These are phyloP conservation scores for Branchellion lobata DNA, from an alignment of 2,888 invertebrate species.

Conservation along the genomic window DNA sequence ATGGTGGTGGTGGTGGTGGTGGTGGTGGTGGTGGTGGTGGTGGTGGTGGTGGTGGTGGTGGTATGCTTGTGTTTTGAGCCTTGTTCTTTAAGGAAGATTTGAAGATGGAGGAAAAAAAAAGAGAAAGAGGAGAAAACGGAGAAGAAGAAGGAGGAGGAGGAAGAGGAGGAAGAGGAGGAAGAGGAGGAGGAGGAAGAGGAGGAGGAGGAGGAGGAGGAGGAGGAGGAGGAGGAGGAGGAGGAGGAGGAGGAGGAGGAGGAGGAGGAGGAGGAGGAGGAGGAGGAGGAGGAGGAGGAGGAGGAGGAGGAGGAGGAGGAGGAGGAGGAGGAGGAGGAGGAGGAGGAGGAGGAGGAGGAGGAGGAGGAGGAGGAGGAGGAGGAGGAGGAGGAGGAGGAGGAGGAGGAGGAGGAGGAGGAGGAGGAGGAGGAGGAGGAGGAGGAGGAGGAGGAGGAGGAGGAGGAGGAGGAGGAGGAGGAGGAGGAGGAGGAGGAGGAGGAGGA, in stretches of 20 bases:
- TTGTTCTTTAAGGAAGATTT: background rate
- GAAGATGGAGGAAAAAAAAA: background rate
- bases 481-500: too few relatives aligned
- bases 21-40: background rate
- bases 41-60: constrained; percentile 8
- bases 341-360: background rate
- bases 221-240: background rate
- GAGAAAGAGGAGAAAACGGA: constrained; percentile 10
- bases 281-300: background rate
- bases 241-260: background rate
- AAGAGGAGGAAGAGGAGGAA: constrained; percentile 6
- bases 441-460: too few relatives aligned
- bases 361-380: constrained; percentile 7
- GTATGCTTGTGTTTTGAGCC: background rate
- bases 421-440: too few relatives aligned
- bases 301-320: background rate
- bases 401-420: background rate
- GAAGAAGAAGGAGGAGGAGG: background rate
- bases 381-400: background rate
- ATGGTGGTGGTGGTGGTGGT: too few relatives aligned
- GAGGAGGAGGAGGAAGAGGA: constrained; percentile 15
- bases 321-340: background rate
- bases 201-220: constrained; percentile 12
- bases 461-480: too few relatives aligned
- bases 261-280: background rate